These are phyloP conservation scores for Gadopsis marmoratus DNA, from an alignment of 2,797 vertebrate species.

Conservation along the genomic window DNA sequence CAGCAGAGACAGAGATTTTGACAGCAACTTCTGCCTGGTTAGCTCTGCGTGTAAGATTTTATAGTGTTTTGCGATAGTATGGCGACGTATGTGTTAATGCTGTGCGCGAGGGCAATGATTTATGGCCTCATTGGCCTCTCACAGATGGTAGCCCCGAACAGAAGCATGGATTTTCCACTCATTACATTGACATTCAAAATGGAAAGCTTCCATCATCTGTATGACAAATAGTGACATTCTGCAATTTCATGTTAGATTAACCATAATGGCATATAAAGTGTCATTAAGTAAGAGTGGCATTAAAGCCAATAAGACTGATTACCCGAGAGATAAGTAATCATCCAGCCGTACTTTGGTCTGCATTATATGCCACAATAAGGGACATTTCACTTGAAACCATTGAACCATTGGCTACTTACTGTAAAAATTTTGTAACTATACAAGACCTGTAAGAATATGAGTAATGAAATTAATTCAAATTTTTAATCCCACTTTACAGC, in stretches of 20 bases:
- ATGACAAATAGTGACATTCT: conserved; percentile 18
- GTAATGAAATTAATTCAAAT: not conserved
- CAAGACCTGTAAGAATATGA: not conserved
- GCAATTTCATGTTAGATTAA: conserved; percentile 43
- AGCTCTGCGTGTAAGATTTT: not conserved
- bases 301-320: conserved; percentile 36
- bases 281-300: conserved; percentile 31
- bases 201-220: conserved; percentile 38
- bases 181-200: conserved; percentile 54
- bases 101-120: conserved; percentile 1
- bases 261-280: conserved; percentile 43
- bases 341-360: conserved; percentile 8
- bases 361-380: not conserved
- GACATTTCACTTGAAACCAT: not conserved
- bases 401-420: not conserved
- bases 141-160: conserved; percentile 9
- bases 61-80: not conserved
- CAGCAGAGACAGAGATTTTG: too few relatives aligned
- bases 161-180: conserved; percentile 51
- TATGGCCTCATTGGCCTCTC: conserved; percentile 18
- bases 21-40: too few relatives aligned
- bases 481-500: not conserved
- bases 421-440: not conserved
- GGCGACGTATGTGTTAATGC: not conserved
- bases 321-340: conserved; percentile 31